A percentile compares a stretch with the other conserved stretches of the same genome.
phyloP scores from a whole-genome alignment of 2,113 vertebrate species.

The Cricetomys ansorgei region DNA sequence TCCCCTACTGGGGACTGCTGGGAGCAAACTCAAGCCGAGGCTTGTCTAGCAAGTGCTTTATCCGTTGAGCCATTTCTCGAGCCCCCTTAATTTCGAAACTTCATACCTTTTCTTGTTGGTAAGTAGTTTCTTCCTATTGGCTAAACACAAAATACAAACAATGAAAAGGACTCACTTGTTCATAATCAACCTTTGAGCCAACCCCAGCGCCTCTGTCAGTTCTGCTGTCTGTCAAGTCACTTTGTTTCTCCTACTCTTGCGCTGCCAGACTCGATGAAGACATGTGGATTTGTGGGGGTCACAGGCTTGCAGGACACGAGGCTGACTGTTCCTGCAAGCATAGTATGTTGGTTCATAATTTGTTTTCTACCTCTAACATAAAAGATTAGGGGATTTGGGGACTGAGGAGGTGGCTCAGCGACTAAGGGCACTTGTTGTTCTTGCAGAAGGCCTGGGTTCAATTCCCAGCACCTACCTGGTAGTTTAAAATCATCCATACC shows the following conservation, averaged over 20 bases:
- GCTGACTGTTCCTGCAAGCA: not conserved
- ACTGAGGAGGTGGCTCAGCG: not conserved
- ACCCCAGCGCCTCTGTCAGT: not conserved
- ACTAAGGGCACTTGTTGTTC: not conserved
- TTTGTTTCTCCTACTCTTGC: not conserved
- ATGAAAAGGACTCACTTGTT: not conserved
- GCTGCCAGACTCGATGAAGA: not conserved
- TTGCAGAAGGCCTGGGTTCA: not conserved
- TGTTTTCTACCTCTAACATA: not conserved
- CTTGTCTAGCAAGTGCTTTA: not conserved
- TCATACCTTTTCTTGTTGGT: conserved; percentile 4
- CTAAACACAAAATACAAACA: not conserved
- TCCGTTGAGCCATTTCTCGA: not conserved
- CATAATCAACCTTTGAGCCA: not conserved
- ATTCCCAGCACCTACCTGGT: not conserved
- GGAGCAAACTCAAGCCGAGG: not conserved
- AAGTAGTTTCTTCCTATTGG: not conserved
- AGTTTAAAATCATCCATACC: not conserved
- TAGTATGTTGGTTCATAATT: not conserved
- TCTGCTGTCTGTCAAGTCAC: not conserved
- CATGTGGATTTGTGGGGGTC: not conserved
- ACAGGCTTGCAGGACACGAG: not conserved
- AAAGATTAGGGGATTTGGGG: not conserved
- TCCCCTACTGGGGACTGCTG: not conserved
- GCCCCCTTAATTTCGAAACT: not conserved